Conservation (phyloP, 2,797 vertebrate species). For the Nasua narica region DNA sequence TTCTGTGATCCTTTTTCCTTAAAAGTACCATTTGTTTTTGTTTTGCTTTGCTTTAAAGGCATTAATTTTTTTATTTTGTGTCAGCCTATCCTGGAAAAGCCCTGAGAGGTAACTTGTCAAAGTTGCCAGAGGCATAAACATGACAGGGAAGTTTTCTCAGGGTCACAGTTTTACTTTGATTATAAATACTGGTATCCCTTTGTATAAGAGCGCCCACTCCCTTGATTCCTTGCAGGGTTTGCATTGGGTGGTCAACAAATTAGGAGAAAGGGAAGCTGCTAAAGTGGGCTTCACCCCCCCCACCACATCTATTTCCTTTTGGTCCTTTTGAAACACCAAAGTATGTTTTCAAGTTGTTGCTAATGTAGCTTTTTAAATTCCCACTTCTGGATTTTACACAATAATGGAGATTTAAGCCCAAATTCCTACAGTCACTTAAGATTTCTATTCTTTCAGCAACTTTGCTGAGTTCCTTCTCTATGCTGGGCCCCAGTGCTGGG, state of each 20-base stretch:
- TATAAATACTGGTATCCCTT: not conserved
- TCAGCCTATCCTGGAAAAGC: conserved; percentile 31
- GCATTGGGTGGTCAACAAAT: not conserved
- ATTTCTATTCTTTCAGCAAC: not conserved
- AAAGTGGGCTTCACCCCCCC: conserved; percentile 28
- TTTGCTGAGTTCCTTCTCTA: not conserved
- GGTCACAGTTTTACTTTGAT: not conserved
- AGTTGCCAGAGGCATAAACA: not conserved
- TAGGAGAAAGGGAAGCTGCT: conserved; percentile 63
- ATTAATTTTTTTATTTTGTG: conserved; percentile 53
- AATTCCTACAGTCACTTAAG: conserved; percentile 52
- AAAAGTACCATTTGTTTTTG: not conserved
- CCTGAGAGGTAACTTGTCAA: conserved; percentile 20
- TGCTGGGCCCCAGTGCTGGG: not conserved
- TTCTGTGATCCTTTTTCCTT: not conserved
- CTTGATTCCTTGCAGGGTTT: not conserved
- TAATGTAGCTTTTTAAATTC: conserved; percentile 55
- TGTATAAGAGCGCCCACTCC: not conserved
- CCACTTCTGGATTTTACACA: conserved; percentile 56
- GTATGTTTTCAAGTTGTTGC: conserved; percentile 62
- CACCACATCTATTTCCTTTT: conserved; percentile 49
- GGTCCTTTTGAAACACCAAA: conserved; percentile 65
- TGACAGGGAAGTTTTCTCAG: not conserved
- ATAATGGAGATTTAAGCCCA: conserved; percentile 65
- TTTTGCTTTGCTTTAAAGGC: not conserved